phyloP scores from a whole-genome alignment of 2,888 invertebrate genomes.

The Cantharis rufa region DNA sequence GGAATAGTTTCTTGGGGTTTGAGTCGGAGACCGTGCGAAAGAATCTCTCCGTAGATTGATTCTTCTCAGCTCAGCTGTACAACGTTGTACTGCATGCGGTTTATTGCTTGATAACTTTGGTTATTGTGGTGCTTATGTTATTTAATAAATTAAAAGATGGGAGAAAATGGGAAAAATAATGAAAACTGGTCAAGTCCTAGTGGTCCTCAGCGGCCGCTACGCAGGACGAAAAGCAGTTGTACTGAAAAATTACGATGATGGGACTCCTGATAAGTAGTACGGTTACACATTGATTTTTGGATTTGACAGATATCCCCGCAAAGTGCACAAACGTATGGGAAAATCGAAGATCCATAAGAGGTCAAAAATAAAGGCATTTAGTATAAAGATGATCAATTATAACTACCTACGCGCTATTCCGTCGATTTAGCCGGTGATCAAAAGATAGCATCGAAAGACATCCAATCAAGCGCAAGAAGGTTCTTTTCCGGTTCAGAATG shows the following conservation, averaged over 20 bases:
- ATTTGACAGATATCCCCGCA: too few relatives aligned
- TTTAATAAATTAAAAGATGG: background rate
- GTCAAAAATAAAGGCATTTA: slow-evolving; percentile 97
- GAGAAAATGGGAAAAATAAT: slow-evolving; percentile 97
- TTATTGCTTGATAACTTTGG: too few relatives aligned
- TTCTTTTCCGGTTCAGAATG: slow-evolving; percentile 57
- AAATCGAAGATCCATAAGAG: slow-evolving; percentile 47
- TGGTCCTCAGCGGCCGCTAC: too few relatives aligned
- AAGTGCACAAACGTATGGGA: too few relatives aligned
- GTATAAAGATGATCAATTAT: slow-evolving; percentile 89
- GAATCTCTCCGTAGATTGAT: too few relatives aligned
- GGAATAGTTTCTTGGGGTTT: too few relatives aligned
- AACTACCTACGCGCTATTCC: slow-evolving; percentile 93
- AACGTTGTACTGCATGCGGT: too few relatives aligned
- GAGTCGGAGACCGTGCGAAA: too few relatives aligned
- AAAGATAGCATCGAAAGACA: slow-evolving; percentile 89
- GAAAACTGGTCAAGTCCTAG: slow-evolving; percentile 65
- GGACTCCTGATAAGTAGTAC: too few relatives aligned
- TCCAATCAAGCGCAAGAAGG: slow-evolving; percentile 94
- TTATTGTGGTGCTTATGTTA: background rate
- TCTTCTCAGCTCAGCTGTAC: too few relatives aligned
- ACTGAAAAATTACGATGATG: too few relatives aligned
- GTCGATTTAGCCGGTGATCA: slow-evolving; percentile 92
- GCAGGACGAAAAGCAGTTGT: slow-evolving; percentile 46
- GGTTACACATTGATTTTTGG: too few relatives aligned